Evolutionary conservation across 2,113 vertebrate species (phyloP), one percentile per base, ranked within the genome.

Genomic region (Aegithalos caudatus): DNA sequence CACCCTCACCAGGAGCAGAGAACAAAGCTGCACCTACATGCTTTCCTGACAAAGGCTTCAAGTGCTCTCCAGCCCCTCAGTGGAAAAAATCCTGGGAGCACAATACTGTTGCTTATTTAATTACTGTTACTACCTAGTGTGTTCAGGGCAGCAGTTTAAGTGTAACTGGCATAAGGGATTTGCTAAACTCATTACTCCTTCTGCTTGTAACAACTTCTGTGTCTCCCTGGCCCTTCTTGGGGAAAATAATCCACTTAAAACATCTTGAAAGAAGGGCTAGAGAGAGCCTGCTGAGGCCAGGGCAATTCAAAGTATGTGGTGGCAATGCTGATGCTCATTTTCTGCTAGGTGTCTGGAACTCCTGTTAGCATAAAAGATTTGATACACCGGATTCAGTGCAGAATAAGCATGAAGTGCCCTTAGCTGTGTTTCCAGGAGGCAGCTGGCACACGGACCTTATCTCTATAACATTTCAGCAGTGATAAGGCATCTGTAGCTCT

Each of bases 401-500:
- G 74, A 85, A 91, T 76, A 91, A 92, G 87, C 88, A 40, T 24
- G 9, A 35, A 86, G 56, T 62, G 48, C 67, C 76, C 54, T 92
- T 37, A 54, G 79, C 78, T 81, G 81, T 1, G 19, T 94, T 97
- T 85, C 74, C 79, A 86, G 78, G 86, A 94, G 94, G 89, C 70
- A 62, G 61, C 83, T 71, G 48, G 27, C 48, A 74, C 60, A 5
- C 1, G 6, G 6, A 57, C 5, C 11, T 93, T 88, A 90, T 92
- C 95, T 90, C 88, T 83, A 74, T 80, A 93, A 51, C 92, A 91
- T 95, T 91, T 91, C 79, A 73, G 87, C 38, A 54, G 45, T 74
- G 87, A 95, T 95, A 95, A 96, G 92, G 79, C 90, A 86, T 83
- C 85, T 88, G 93, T 77, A 86, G 81, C 67, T 81, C 92, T 94